Conservation (phyloP, 2,888 invertebrate genomes). For the Athalia cordata region DNA sequence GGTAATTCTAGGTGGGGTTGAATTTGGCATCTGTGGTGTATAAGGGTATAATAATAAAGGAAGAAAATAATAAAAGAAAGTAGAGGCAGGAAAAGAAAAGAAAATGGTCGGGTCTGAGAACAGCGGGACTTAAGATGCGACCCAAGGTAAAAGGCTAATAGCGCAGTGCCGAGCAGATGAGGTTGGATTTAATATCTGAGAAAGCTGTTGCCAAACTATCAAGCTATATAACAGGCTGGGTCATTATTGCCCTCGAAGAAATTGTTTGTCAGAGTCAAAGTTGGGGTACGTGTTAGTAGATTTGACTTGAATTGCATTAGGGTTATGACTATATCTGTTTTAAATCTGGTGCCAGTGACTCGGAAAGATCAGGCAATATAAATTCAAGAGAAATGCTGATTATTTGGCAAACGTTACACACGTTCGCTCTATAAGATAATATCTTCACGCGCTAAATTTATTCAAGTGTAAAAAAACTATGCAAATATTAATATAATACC, state of each 20-base stretch:
- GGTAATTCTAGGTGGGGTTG: too few relatives aligned
- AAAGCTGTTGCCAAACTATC: constrained; percentile 12
- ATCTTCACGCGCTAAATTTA: too few relatives aligned
- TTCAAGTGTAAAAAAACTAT: too few relatives aligned
- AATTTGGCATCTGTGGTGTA: not conserved
- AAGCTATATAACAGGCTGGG: not conserved
- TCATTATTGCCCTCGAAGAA: constrained; percentile 11
- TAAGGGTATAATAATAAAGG: not conserved
- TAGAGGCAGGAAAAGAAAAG: not conserved
- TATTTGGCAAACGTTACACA: too few relatives aligned
- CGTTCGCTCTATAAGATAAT: too few relatives aligned
- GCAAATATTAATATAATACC: too few relatives aligned
- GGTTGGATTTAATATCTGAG: constrained; percentile 18
- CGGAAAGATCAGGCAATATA: too few relatives aligned
- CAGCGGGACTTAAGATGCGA: not conserved
- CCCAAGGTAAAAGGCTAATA: not conserved
- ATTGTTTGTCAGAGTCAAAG: not conserved
- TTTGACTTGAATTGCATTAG: not conserved
- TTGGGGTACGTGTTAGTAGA: not conserved
- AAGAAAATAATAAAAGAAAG: not conserved
- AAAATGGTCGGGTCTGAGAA: constrained; percentile 14
- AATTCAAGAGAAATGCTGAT: too few relatives aligned
- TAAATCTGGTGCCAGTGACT: not conserved
- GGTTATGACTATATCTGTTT: not conserved
- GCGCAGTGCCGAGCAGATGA: not conserved